phyloP scores from a whole-genome alignment of 2,797 vertebrate species.

The Pantherophis alleghaniensis region DNA sequence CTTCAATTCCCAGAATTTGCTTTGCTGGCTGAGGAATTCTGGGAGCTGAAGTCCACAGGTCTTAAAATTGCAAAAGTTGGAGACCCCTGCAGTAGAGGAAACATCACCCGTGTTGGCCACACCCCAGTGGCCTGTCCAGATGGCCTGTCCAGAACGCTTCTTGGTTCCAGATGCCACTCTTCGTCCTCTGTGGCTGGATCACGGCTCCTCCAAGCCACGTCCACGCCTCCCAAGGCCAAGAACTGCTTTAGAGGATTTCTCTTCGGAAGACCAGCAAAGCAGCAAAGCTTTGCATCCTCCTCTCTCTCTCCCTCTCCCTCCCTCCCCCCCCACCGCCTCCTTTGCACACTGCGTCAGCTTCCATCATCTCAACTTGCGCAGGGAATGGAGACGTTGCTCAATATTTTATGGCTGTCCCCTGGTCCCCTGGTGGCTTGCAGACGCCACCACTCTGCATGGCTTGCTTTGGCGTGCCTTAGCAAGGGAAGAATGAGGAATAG shows the following conservation, averaged over 20 bases:
- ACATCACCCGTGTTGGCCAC: neutral
- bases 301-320: accelerated
- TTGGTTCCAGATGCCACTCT: neutral
- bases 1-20: too few species aligned
- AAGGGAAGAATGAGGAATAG: neutral
- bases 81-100: neutral
- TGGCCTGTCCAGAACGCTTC: neutral
- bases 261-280: neutral
- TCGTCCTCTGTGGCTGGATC: neutral
- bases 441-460: neutral
- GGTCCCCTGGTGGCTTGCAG: slow-evolving; percentile 13
- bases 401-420: slow-evolving; percentile 38
- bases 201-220: neutral
- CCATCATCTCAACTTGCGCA: slow-evolving; percentile 40
- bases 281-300: neutral
- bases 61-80: too few species aligned
- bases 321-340: neutral
- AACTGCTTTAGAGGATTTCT: neutral
- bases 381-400: slow-evolving; percentile 27
- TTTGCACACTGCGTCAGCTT: slow-evolving; percentile 32
- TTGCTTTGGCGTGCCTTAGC: neutral
- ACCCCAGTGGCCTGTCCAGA: neutral
- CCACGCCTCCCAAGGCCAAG: neutral
- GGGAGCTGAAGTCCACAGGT: too few species aligned
- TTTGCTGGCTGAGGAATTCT: too few species aligned